Base-by-base conservation (phyloP, 2,888 invertebrate species). In the Vannuccia rotundouncinata region DNA sequence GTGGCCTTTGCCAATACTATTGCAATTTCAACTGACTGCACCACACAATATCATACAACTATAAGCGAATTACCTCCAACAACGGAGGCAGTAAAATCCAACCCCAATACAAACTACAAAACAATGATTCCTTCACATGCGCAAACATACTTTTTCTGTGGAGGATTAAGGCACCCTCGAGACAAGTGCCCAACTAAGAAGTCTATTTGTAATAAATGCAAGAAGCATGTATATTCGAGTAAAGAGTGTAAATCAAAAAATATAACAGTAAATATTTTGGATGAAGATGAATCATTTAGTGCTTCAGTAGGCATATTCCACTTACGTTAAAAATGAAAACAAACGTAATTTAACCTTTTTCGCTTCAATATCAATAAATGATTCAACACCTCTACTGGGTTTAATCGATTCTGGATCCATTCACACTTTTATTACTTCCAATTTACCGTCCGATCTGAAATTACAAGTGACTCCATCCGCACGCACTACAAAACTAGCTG, bases 81-180 rank as follows among this genome's bases (percentile, higher is more conserved):
- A 45, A 45, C 45, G 45, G 45, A 5, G 17, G 45, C 45, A 45
- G 45, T 45, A 45, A 45, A 45, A 45, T 45, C 45, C 45, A 45
- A 45, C 45, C 45, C 45, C 17, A 45, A 45, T 5, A 45, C 45
- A 13, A 45, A 45, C 45, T 45, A 13, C 45, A 45, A 45, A 45
- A 45, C 45, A 45, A 45, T 45, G 45, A 45, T 45, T 45, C 45
- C 45, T 45, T 45, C 17, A 45, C 22, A 73, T 27, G 27, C 74
- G 22, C 22, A 73, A 73, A 28, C 29, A 73, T 73, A n/a, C 29
- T 73, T 73, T 27, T 73, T 73, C 29, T 73, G 74, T 22, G 27
- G 74, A 73, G 74, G 74, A 73, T 22, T 27, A 27, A 73, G 27
- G 22, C 74, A 73, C n/a, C 74, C 74, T n/a, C 22, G 74, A 73